Evolutionary conservation across 2,888 invertebrate genomes (phyloP).

Genomic region (Lingula anatina): DNA sequence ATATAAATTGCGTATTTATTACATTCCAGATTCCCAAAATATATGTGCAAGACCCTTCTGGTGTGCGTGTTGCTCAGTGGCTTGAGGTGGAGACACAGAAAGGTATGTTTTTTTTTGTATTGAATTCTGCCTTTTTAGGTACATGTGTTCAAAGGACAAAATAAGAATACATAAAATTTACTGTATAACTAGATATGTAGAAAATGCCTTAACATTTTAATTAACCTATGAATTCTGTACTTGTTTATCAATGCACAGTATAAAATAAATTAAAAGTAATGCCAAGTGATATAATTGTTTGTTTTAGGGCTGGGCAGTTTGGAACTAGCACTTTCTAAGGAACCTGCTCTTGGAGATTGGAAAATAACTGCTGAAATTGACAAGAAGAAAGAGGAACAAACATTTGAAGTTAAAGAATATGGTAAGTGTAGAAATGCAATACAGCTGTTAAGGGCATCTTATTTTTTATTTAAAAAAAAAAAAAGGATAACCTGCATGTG

Average conservation of each 20-base stretch:
- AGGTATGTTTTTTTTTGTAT: constrained; percentile 1
- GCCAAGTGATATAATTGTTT: neutral
- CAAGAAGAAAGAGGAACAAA: constrained; percentile 3
- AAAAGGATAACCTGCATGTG: neutral
- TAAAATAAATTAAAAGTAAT: neutral
- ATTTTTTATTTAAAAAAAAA: neutral
- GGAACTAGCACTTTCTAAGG: constrained; percentile 11
- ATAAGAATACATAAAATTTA: too few species aligned
- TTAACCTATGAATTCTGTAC: neutral
- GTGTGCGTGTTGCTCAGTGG: constrained; percentile 30
- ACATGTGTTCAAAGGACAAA: too few species aligned
- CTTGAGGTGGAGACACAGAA: constrained; percentile 20
- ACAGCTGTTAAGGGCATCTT: too few species aligned
- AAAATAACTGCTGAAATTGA: constrained; percentile 8
- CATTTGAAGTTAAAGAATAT: constrained; percentile 15
- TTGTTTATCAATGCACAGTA: neutral
- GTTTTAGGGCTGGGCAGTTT: constrained; percentile 10
- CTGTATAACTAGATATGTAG: too few species aligned
- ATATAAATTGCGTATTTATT: neutral
- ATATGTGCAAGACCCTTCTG: constrained; percentile 26
- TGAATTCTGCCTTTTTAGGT: too few species aligned
- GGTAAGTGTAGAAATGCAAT: too few species aligned
- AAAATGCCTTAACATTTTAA: too few species aligned
- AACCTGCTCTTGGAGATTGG: constrained; percentile 15
- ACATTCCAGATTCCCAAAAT: constrained; percentile 24